Evolutionary conservation across 2,113 vertebrate species (phyloP), one percentile per base, ranked within the genome.

Genomic region (Vidua chalybeata): DNA sequence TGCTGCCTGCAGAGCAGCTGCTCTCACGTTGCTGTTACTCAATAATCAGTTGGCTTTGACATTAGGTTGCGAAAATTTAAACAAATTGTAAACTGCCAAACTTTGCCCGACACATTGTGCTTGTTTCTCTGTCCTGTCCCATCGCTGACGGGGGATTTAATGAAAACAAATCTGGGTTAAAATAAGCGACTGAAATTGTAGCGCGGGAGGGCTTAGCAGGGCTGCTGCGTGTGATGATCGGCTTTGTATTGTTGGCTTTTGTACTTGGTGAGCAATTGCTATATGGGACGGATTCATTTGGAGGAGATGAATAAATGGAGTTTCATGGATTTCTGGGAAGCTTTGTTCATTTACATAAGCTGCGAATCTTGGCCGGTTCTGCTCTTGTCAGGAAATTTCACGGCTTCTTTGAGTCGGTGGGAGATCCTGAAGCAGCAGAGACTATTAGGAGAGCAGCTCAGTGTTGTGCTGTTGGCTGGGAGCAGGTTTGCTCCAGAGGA

Each of bases 31-130:
- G 23, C 68, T 61, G 30, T 92, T 95, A 73, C 91, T 74, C 93
- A 94, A 85, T 72, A 79, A 89, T 93, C 58, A n/a, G n/a, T 59
- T 93, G 94, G 61, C 80, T 71, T 94, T 91, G 89, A 69, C 74
- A 4, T 79, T 5, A 64, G 54, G 76, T 94, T 96, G 89, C 51
- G 54, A 87, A 95, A 96, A 91, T n/a, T 61, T 73, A 58, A 89
- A 87, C 92, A 61, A 79, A 94, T 88, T 68, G 39, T 80, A 45
- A 89, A 69, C 37, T 52, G 64, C 55, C 63, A 82, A 91, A 93
- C 96, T 90, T 87, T 92, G 90, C 68, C 88, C 88, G 17, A 2
- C 28, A 6, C 76, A 6, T n/a, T 39, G 52, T 37, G 64, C 69
- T 68, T 22, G 3, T 87, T 78, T 64, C 84, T 67, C 37, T 58